These are phyloP conservation scores for Onchidella celtica DNA, from an alignment of 2,888 invertebrate species.

Conservation along the genomic window DNA sequence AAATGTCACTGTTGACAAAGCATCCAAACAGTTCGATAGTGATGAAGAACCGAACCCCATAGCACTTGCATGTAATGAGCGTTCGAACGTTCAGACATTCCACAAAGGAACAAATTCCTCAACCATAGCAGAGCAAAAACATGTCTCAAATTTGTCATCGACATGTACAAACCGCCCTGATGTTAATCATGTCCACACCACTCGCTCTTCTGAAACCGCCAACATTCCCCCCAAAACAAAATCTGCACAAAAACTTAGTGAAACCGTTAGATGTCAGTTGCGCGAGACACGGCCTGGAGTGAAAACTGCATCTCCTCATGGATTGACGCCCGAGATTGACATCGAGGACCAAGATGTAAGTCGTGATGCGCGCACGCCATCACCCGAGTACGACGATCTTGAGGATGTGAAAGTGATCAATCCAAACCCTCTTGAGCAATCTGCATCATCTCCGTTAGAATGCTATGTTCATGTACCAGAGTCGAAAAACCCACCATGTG, in stretches of 20 bases:
- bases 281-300: background rate
- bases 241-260: background rate
- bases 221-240: background rate
- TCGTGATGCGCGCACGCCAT: slow-evolving; percentile 16
- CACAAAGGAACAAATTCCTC: background rate
- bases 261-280: background rate
- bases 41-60: slow-evolving; percentile 30
- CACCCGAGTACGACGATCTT: slow-evolving; percentile 27
- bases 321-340: background rate
- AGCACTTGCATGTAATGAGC: background rate
- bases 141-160: background rate
- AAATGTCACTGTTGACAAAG: background rate
- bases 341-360: slow-evolving; percentile 9
- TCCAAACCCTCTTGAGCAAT: background rate
- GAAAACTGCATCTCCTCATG: too few species aligned
- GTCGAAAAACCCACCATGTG: background rate
- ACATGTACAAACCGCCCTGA: too few species aligned
- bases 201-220: too few species aligned
- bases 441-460: background rate
- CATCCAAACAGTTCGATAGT: slow-evolving; percentile 13
- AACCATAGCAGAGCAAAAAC: background rate
- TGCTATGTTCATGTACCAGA: background rate
- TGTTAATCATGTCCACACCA: too few species aligned
- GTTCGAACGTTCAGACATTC: background rate
- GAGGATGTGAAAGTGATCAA: slow-evolving; percentile 10